Percentiles rank a stretch among this genome's conserved stretches.
These are phyloP conservation scores for Ovis aries DNA, from an alignment of 2,113 vertebrate species.

Conservation along the genomic window ARS-UI_Ramb_v3.0 NC_056069.1:50198001-50198500, in stretches of 20 bases:
- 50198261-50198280: not conserved
- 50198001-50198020: not conserved
- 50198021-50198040: rapidly evolving
- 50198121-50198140: not conserved
- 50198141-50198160: not conserved
- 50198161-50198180: not conserved
- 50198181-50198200: not conserved
- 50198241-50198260: not conserved
- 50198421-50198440: not conserved
- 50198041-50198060: not conserved
- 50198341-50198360: not conserved
- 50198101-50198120: not conserved
- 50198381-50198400: not conserved
- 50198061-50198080: not conserved
- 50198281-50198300: not conserved
- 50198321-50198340: not conserved
- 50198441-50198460: not conserved
- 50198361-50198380: not conserved
- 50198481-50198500: not conserved
- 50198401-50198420: not conserved
- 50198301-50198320: not conserved
- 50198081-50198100: not conserved
- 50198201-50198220: not conserved
- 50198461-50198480: not conserved
- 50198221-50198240: not conserved